Conservation (phyloP, 2,888 invertebrate genomes). For the Heliconius sara region DNA sequence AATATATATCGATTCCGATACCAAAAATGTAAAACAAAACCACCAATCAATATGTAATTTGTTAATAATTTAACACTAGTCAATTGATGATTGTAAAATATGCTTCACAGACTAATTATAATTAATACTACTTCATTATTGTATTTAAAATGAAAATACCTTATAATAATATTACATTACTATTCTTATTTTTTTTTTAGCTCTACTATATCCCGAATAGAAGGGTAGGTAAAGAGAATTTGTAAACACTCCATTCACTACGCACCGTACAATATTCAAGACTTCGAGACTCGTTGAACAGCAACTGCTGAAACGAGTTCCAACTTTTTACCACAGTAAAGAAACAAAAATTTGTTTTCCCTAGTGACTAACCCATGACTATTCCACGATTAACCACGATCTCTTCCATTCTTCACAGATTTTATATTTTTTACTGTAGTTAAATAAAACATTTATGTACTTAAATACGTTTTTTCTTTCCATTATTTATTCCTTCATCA, state of each 20-base stretch:
- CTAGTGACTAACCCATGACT: neutral
- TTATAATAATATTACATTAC: neutral
- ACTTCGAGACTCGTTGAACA: neutral
- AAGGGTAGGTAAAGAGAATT: neutral
- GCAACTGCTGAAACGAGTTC: too few relatives aligned
- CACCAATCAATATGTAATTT: slow-evolving; percentile 68
- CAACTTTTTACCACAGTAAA: neutral
- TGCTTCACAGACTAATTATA: slow-evolving; percentile 17
- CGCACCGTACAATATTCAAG: too few relatives aligned
- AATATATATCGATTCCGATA: slow-evolving; percentile 65
- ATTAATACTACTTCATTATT: neutral
- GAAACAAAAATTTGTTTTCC: neutral
- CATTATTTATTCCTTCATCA: neutral
- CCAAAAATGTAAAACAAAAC: slow-evolving; percentile 76
- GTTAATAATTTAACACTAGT: slow-evolving; percentile 71
- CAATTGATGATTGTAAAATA: slow-evolving; percentile 53
- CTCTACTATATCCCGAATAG: neutral
- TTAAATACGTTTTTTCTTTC: neutral
- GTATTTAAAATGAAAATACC: neutral
- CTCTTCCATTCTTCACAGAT: neutral
- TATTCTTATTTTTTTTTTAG: neutral
- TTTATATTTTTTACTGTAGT: neutral
- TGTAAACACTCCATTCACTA: neutral
- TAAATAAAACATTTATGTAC: neutral
- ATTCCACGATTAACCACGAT: neutral